phyloP scores from a whole-genome alignment of 2,888 invertebrate species.

The Apoda limacodes region DNA sequence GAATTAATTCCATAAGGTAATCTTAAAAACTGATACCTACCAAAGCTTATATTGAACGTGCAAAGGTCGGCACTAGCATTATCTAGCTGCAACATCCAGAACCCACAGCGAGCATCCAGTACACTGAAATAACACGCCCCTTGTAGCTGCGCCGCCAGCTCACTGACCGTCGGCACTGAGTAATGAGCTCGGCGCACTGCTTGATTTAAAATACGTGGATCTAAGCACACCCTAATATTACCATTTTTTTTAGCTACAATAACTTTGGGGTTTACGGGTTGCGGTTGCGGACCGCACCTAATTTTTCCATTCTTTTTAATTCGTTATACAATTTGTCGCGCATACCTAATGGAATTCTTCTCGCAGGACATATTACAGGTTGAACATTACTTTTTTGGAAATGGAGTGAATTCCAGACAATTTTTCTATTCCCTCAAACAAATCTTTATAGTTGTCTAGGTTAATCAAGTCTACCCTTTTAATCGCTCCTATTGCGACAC shows the following conservation, averaged over 20 bases:
- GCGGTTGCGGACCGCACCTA: slow-evolving; percentile 15
- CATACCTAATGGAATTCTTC: slow-evolving; percentile 21
- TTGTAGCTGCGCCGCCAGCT: slow-evolving; percentile 8
- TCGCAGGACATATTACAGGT: too few relatives aligned
- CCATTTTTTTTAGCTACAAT: slow-evolving; percentile 19
- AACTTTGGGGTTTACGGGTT: slow-evolving; percentile 21
- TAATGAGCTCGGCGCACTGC: slow-evolving; percentile 17
- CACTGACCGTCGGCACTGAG: slow-evolving; percentile 15
- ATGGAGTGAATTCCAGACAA: slow-evolving; percentile 18
- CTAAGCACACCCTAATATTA: slow-evolving; percentile 15
- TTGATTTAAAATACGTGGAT: slow-evolving; percentile 16
- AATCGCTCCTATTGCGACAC: too few relatives aligned
- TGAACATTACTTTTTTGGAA: slow-evolving; percentile 13
- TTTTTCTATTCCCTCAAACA: too few relatives aligned
- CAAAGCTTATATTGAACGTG: slow-evolving; percentile 11
- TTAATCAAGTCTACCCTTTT: too few relatives aligned
- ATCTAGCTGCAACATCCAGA: slow-evolving; percentile 11
- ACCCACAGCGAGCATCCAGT: slow-evolving; percentile 12
- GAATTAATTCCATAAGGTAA: slow-evolving; percentile 14
- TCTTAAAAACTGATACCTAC: slow-evolving; percentile 13
- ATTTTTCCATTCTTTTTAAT: slow-evolving; percentile 12
- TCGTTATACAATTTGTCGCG: slow-evolving; percentile 14
- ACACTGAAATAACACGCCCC: slow-evolving; percentile 10
- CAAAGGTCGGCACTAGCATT: slow-evolving; percentile 12
- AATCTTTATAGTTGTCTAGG: too few relatives aligned